Percentiles rank a stretch among this genome's conserved stretches.
Evolutionary conservation across 2,113 vertebrate genomes (phyloP).

Genomic region (Cebus imitator): DNA sequence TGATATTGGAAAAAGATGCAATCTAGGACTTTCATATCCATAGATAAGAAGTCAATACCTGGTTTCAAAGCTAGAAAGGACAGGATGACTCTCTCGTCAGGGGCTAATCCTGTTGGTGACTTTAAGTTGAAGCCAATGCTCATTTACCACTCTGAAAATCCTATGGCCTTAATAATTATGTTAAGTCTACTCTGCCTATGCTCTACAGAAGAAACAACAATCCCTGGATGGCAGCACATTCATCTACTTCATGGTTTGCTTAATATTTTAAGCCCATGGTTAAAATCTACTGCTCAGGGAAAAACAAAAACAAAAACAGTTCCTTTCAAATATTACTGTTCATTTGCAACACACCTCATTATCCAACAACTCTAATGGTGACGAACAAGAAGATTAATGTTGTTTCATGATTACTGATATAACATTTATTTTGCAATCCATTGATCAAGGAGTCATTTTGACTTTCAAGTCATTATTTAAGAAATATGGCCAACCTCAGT

Average conservation of each 20-base stretch:
- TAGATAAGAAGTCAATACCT: not conserved
- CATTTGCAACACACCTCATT: not conserved
- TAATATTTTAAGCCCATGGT: not conserved
- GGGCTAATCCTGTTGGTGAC: not conserved
- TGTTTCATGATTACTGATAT: not conserved
- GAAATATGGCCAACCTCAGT: not conserved
- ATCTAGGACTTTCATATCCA: not conserved
- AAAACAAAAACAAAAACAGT: not conserved
- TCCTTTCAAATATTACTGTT: not conserved
- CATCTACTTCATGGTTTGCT: not conserved
- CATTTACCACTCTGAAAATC: not conserved
- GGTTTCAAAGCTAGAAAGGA: not conserved
- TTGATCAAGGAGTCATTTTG: not conserved
- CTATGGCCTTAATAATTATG: not conserved
- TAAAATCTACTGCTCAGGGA: not conserved
- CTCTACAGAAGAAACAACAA: not conserved
- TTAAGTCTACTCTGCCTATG: not conserved
- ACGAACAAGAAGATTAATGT: not conserved
- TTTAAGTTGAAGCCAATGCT: not conserved
- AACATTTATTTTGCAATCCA: not conserved
- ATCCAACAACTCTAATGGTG: not conserved
- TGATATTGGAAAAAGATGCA: not conserved
- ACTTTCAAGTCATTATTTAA: not conserved
- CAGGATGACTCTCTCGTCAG: not conserved
- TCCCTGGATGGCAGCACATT: not conserved